Evolutionary conservation across 2,888 invertebrate species (phyloP).

Genomic region (Sinohyriopsis cumingii): DNA sequence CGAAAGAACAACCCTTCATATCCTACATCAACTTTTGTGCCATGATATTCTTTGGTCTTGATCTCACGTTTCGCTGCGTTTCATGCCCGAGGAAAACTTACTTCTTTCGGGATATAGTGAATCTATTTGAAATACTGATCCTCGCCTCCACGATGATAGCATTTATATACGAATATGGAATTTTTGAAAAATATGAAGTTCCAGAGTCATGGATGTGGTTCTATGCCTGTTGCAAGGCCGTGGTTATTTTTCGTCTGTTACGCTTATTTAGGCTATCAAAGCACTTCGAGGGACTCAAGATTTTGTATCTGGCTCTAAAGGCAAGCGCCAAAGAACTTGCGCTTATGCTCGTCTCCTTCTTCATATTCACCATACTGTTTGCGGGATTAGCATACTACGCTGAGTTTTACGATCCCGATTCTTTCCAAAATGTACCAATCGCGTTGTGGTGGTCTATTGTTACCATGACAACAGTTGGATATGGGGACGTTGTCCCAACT

Average conservation of each 20-base stretch:
- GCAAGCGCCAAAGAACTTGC: constrained; percentile 56
- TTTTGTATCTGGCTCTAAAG: constrained; percentile 55
- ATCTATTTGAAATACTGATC: constrained; percentile 37
- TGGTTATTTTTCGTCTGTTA: constrained; percentile 29
- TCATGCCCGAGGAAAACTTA: constrained; percentile 37
- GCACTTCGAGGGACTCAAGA: constrained; percentile 45
- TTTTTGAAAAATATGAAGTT: not conserved
- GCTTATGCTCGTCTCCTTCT: constrained; percentile 54
- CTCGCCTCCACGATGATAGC: constrained; percentile 31
- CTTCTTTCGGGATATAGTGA: constrained; percentile 41
- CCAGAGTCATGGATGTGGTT: constrained; percentile 18
- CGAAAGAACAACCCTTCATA: constrained; percentile 35
- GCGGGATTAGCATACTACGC: constrained; percentile 60
- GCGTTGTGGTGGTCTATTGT: constrained; percentile 64
- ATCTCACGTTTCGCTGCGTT: constrained; percentile 50
- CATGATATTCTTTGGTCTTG: constrained; percentile 58
- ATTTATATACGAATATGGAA: constrained; percentile 1
- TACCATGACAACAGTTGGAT: constrained; percentile 64
- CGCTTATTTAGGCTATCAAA: constrained; percentile 34
- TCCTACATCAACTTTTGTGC: constrained; percentile 49
- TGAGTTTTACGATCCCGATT: constrained; percentile 37
- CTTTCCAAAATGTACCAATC: constrained; percentile 49
- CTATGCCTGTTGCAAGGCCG: constrained; percentile 16
- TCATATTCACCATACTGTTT: constrained; percentile 58
- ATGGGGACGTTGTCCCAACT: constrained; percentile 54